Percentiles rank a stretch among this genome's conserved stretches.
Conservation (phyloP, 1,140 invertebrate genomes). For the Tetramorium alpestre region DNA sequence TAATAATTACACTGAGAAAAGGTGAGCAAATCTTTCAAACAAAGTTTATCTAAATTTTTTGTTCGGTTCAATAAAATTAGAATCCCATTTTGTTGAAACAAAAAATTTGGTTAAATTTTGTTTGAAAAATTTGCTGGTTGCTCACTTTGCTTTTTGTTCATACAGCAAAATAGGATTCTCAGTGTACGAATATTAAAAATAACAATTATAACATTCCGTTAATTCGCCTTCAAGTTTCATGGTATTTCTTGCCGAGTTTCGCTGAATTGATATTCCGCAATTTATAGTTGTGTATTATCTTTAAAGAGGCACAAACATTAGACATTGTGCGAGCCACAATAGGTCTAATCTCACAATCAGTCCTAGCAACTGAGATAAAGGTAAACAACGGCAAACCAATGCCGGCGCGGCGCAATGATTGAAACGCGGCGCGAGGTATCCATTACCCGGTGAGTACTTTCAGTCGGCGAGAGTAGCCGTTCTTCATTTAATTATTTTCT, state of each 20-base stretch:
- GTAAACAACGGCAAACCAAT: slow-evolving; percentile 60
- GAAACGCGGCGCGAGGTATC: slow-evolving; percentile 9
- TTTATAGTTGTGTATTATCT: background rate
- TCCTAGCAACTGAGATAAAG: slow-evolving; percentile 5
- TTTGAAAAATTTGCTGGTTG: too few relatives aligned
- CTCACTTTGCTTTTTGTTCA: too few relatives aligned
- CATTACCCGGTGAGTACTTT: slow-evolving; percentile 60
- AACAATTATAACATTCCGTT: background rate
- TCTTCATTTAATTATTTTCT: slow-evolving; percentile 71
- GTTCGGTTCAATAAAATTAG: too few relatives aligned
- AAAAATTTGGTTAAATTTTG: too few relatives aligned
- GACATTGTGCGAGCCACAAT: background rate
- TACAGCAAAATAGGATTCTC: too few relatives aligned
- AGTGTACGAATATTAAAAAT: too few relatives aligned
- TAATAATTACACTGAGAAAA: too few relatives aligned
- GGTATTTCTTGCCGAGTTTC: background rate
- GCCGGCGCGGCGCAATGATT: background rate
- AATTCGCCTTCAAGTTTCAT: background rate
- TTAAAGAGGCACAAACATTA: background rate
- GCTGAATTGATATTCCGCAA: background rate
- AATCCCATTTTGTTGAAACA: too few relatives aligned
- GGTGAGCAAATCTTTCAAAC: too few relatives aligned
- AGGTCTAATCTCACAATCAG: background rate
- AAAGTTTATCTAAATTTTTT: too few relatives aligned
- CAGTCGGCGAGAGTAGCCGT: slow-evolving; percentile 56